phyloP scores from a whole-genome alignment of 2,797 vertebrate genomes.

The Benthosema pterotum region DNA sequence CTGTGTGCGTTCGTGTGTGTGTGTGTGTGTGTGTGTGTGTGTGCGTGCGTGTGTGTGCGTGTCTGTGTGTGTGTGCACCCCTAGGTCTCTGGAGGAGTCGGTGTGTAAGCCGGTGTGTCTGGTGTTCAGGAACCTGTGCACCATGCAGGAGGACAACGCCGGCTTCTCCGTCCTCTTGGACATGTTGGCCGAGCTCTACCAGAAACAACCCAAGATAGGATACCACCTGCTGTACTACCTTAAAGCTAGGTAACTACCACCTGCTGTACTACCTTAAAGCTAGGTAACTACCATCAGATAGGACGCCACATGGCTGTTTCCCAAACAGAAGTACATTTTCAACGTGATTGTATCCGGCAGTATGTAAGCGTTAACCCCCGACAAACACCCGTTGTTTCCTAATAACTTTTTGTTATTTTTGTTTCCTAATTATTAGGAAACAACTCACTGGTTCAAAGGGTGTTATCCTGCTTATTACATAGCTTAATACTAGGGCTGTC shows the following conservation, averaged over 20 bases:
- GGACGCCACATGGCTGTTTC: too few relatives aligned
- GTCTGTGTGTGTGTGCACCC: slow-evolving; percentile 1
- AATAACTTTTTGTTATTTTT: too few relatives aligned
- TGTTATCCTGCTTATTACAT: too few relatives aligned
- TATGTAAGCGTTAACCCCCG: too few relatives aligned
- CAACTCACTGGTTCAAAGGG: too few relatives aligned
- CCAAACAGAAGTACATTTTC: too few relatives aligned
- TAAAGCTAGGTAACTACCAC: slow-evolving; percentile 77
- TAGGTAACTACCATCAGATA: slow-evolving; percentile 25
- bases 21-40: not conserved
- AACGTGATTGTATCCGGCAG: too few relatives aligned
- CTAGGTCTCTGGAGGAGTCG: slow-evolving; percentile 92
- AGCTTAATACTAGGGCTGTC: too few relatives aligned
- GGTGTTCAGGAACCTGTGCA: slow-evolving; percentile 95
- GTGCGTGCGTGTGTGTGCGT: slow-evolving; percentile 3
- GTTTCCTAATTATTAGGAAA: too few relatives aligned
- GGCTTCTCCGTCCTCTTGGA: slow-evolving; percentile 93
- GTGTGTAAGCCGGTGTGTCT: slow-evolving; percentile 94
- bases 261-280: slow-evolving; percentile 85
- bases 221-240: slow-evolving; percentile 97
- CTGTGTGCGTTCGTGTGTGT: slow-evolving; percentile 6
- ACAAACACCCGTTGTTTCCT: too few relatives aligned
- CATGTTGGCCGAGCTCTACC: slow-evolving; percentile 93
- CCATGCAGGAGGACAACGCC: slow-evolving; percentile 97
- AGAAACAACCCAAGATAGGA: slow-evolving; percentile 97